Conservation (phyloP, 2,113 vertebrate species). For the Indicator maculatus region DNA sequence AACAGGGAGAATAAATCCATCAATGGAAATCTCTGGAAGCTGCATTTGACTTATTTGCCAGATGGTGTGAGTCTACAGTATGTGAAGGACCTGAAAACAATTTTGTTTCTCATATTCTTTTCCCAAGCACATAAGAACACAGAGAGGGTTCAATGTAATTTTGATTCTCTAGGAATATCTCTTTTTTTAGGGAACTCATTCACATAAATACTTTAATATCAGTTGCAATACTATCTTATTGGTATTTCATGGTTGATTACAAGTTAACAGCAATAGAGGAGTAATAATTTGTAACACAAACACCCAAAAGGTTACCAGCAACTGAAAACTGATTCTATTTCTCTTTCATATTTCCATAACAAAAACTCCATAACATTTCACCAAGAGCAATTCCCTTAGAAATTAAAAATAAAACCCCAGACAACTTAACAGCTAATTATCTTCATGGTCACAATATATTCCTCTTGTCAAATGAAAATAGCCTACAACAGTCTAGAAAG, state of each 20-base stretch:
- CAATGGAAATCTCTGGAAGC: not conserved
- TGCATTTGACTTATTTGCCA: not conserved
- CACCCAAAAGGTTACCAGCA: not conserved
- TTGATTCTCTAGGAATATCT: not conserved
- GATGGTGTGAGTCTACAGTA: not conserved
- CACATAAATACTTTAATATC: not conserved
- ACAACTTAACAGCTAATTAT: not conserved
- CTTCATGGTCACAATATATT: not conserved
- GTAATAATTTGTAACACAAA: not conserved
- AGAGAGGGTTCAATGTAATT: not conserved
- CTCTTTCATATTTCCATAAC: not conserved
- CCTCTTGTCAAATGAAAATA: not conserved
- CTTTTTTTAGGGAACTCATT: not conserved
- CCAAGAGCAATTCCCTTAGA: not conserved
- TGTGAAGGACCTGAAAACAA: not conserved
- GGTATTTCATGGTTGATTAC: not conserved
- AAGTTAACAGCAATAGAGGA: not conserved
- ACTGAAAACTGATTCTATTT: not conserved
- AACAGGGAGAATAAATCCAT: not conserved
- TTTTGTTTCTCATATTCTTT: not conserved
- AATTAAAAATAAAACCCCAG: not conserved
- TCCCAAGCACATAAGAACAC: not conserved
- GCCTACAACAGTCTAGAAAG: not conserved
- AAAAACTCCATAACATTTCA: not conserved
- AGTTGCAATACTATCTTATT: not conserved